These are phyloP conservation scores for Campaea margaritaria DNA, from an alignment of 2,888 invertebrate species.

Conservation along the genomic window DNA sequence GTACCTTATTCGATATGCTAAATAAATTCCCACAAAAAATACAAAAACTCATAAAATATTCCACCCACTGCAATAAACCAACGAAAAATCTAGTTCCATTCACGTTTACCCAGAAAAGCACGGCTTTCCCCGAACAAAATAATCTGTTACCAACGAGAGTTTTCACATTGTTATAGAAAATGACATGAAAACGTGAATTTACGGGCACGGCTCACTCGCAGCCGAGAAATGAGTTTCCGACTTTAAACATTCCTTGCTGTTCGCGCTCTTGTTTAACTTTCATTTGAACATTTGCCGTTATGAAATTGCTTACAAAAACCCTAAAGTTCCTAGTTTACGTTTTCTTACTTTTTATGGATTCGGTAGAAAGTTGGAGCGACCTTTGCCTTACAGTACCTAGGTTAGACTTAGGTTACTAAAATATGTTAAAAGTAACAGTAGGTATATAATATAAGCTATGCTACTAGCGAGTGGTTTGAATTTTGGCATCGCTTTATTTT, in stretches of 20 bases:
- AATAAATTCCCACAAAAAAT: neutral
- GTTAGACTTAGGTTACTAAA: too few relatives aligned
- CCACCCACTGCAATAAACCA: neutral
- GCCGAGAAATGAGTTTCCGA: slow-evolving; percentile 66
- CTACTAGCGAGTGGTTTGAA: too few relatives aligned
- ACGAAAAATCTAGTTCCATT: slow-evolving; percentile 6
- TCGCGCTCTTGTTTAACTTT: slow-evolving; percentile 56
- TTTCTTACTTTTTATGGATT: too few relatives aligned
- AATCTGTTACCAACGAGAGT: slow-evolving; percentile 63
- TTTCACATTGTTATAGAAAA: slow-evolving; percentile 68
- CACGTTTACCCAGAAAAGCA: slow-evolving; percentile 24
- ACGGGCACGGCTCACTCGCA: slow-evolving; percentile 58
- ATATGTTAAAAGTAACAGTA: too few relatives aligned
- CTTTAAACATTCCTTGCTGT: slow-evolving; percentile 65
- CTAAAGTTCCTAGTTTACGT: too few relatives aligned
- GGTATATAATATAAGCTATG: too few relatives aligned
- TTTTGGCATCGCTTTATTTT: too few relatives aligned
- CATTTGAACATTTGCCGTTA: slow-evolving; percentile 65
- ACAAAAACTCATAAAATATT: neutral
- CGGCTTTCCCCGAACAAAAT: slow-evolving; percentile 54
- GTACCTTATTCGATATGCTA: too few relatives aligned
- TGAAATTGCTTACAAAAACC: slow-evolving; percentile 46
- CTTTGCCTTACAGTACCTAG: too few relatives aligned
- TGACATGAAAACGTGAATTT: slow-evolving; percentile 69
- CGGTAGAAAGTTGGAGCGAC: too few relatives aligned